phyloP scores from a whole-genome alignment of 35 echinoderm and acorn worm species.

The Ophiothrix spiculata region DNA sequence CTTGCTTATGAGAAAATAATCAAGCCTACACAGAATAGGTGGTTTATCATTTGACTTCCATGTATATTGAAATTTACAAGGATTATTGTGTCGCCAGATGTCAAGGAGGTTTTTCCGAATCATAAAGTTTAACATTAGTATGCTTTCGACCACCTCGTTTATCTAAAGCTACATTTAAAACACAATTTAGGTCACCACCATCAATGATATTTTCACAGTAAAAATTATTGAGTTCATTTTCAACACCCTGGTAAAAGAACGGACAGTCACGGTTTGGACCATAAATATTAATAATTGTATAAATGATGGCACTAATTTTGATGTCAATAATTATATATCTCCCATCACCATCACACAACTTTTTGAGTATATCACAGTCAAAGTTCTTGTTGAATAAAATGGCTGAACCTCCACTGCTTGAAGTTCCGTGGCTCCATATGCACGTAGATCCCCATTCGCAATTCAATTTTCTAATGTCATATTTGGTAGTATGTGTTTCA shows the following conservation, averaged over 20 bases:
- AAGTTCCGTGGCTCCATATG: neutral
- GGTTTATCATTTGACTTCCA: no score
- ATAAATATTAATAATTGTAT: neutral
- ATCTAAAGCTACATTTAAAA: neutral
- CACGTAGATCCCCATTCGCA: neutral
- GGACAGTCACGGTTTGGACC: neutral
- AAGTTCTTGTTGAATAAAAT: neutral
- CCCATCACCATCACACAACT: neutral
- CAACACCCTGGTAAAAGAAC: neutral
- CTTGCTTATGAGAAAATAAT: no score
- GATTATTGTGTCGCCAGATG: neutral
- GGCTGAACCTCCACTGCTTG: neutral
- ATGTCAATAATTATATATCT: neutral
- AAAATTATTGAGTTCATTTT: neutral
- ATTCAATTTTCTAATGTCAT: neutral
- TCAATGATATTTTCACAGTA: neutral
- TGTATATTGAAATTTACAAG: neutral
- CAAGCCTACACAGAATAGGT: no score
- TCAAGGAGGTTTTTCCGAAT: neutral
- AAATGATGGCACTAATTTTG: neutral
- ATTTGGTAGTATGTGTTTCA: neutral
- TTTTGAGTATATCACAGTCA: neutral
- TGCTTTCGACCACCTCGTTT: neutral
- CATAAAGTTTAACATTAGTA: neutral
- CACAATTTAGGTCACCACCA: neutral